Base-by-base conservation (phyloP, 2,888 invertebrate genomes). In the Psylliodes chrysocephalus region DNA sequence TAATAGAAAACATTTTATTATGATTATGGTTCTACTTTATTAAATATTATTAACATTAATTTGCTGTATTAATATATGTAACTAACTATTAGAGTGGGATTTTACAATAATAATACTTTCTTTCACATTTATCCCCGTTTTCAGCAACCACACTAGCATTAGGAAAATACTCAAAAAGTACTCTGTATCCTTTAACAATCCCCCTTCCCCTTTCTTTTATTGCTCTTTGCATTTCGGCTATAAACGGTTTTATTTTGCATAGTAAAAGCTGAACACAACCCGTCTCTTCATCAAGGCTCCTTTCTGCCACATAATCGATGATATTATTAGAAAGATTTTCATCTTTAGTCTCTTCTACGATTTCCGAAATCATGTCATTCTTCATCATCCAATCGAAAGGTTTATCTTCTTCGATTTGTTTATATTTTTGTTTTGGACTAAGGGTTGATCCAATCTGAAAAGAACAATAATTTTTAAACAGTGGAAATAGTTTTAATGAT, bases 161-260 rank as follows among this genome's bases (percentile, higher is more conserved):
- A 66, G 91, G 91, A 71, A 91, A 81, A 84, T 89, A 86, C 71
- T 85, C 84, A 76, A 87, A 90, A 79, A 90, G 84, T 6, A 80
- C 80, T 12, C 83, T 78, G 12, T 80, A 61, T 51, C 75, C 73
- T 28, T 66, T 67, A 15, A 62, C 60, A 47, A 69, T 59, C 19
- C 8, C 22, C 8, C 15, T 79, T 54, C 79, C 77, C 14, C 77
- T 76, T 15, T 75, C 76, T 72, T 79, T 85, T 61, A 92, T 82
- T 0, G 90, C 87, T 61, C 85, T 85, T 76, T 94, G 94, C 88
- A 93, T 92, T 70, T 89, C 89, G 83, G 86, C 86, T 64, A 94
- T 88, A 64, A 93, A 88, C 0, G 93, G 93, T 0, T 90, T 87
- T 67, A 87, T 86, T 83, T 93, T 93, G 78, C 94, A 94, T 65